Evolutionary conservation across 1,140 invertebrate genomes (phyloP).

Genomic region (Ctenoplectra terminalis): DNA sequence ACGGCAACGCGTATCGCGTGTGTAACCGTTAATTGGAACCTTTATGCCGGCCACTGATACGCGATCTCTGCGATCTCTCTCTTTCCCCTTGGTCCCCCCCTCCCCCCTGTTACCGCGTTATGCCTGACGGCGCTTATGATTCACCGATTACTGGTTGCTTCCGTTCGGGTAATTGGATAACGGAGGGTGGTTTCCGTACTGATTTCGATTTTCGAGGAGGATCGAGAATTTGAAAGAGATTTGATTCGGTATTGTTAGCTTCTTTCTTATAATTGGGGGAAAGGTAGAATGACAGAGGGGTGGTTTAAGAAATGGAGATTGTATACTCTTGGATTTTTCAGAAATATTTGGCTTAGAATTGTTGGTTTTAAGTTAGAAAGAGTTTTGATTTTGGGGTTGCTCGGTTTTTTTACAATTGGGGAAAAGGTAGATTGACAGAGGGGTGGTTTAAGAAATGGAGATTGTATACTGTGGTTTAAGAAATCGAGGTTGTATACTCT

Average conservation of each 20-base stretch:
- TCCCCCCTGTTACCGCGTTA: background rate
- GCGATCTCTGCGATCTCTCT: background rate
- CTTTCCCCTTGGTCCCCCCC: background rate
- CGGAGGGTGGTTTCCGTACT: too few species aligned
- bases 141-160: slow-evolving; percentile 22
- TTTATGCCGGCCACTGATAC: slow-evolving; percentile 27
- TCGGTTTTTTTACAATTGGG: background rate
- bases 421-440: too few species aligned
- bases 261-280: background rate
- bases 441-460: too few species aligned
- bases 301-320: too few species aligned
- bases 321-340: too few species aligned
- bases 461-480: too few species aligned
- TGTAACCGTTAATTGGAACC: slow-evolving; percentile 51
- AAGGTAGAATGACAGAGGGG: too few species aligned
- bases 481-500: too few species aligned
- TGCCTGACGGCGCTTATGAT: slow-evolving; percentile 8
- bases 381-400: background rate
- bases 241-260: background rate
- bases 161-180: slow-evolving; percentile 31
- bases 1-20: slow-evolving; percentile 16
- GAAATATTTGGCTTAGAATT: too few species aligned
- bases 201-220: background rate
- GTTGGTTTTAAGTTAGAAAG: too few species aligned
- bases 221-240: background rate